A percentile compares a stretch with the other conserved stretches of the same genome.
phyloP scores from a whole-genome alignment of 2,797 vertebrate species.

The Cossypha dichroa region DNA sequence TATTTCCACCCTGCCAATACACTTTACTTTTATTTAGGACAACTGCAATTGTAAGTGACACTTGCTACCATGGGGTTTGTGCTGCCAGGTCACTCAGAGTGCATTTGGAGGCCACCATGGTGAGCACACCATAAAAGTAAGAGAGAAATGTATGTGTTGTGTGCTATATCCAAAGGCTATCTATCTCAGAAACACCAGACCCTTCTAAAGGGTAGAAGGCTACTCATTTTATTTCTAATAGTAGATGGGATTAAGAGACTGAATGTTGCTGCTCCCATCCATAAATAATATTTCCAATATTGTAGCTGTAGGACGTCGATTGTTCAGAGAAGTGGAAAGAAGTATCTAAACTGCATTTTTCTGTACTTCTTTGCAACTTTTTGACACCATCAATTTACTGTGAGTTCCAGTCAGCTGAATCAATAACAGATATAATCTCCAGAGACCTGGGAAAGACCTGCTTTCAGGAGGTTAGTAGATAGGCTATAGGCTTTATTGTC shows the following conservation, averaged over 20 bases:
- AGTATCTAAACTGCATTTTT: neutral
- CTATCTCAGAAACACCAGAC: neutral
- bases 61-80: neutral
- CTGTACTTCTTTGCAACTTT: neutral
- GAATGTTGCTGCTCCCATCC: neutral
- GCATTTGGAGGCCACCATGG: neutral
- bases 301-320: neutral
- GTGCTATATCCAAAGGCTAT: neutral
- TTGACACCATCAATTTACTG: neutral
- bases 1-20: neutral
- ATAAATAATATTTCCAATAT: neutral
- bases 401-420: neutral
- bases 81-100: neutral
- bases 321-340: neutral
- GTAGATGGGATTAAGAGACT: neutral
- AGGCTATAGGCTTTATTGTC: neutral
- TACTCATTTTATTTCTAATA: neutral
- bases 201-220: neutral
- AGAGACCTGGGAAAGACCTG: neutral
- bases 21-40: conserved; percentile 7
- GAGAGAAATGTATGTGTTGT: neutral
- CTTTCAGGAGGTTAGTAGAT: neutral
- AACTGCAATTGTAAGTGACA: neutral
- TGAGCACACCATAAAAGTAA: neutral
- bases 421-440: neutral